Evolutionary conservation across 2,888 invertebrate genomes (phyloP).

Genomic region (Leptodirus hochenwartii): DNA sequence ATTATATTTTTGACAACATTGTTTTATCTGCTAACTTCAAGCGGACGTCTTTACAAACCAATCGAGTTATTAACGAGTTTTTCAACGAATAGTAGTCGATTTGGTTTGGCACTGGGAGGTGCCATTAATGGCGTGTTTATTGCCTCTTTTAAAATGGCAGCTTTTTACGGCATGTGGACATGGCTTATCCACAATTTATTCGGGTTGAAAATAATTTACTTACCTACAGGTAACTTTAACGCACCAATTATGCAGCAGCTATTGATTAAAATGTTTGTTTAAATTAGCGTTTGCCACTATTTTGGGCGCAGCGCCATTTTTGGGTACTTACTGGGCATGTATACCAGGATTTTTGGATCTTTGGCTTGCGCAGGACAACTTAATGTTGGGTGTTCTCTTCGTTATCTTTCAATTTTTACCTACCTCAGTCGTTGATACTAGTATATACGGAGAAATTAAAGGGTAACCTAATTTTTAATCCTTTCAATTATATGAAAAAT

Average conservation of each 20-base stretch:
- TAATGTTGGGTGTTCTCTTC: slow-evolving; percentile 62
- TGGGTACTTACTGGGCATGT: slow-evolving; percentile 91
- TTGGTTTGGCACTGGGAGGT: slow-evolving; percentile 68
- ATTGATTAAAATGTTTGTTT: neutral
- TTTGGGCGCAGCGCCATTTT: slow-evolving; percentile 87
- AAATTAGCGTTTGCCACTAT: slow-evolving; percentile 69
- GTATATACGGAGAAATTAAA: slow-evolving; percentile 94
- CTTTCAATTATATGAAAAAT: no score
- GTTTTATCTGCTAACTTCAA: slow-evolving; percentile 84
- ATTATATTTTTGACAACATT: slow-evolving; percentile 93
- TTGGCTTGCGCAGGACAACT: slow-evolving; percentile 80
- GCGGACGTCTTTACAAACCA: slow-evolving; percentile 77
- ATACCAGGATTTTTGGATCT: slow-evolving; percentile 88
- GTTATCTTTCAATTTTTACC: slow-evolving; percentile 77
- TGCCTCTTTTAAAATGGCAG: slow-evolving; percentile 90
- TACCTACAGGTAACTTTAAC: slow-evolving; percentile 57
- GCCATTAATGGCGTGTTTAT: slow-evolving; percentile 89
- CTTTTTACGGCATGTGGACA: slow-evolving; percentile 95
- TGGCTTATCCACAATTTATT: slow-evolving; percentile 95
- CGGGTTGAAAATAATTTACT: slow-evolving; percentile 83
- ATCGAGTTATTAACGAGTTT: slow-evolving; percentile 71
- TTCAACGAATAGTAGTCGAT: slow-evolving; percentile 60
- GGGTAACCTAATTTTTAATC: slow-evolving; percentile 44
- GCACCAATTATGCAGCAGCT: slow-evolving; percentile 3
- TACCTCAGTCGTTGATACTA: slow-evolving; percentile 80